Base-by-base conservation (phyloP, 1,140 invertebrate genomes). In the Archegozetes longisetosus region DNA sequence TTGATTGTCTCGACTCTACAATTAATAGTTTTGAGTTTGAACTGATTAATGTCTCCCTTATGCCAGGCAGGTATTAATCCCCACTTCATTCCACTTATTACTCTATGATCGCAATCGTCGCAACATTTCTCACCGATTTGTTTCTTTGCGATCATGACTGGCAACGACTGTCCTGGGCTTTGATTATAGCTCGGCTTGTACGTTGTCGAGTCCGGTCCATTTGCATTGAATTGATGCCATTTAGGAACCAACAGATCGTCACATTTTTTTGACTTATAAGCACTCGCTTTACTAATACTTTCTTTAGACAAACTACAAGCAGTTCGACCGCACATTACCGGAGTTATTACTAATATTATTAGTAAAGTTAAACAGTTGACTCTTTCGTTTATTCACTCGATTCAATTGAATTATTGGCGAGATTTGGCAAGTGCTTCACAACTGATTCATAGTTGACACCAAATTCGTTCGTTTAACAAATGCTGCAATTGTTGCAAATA, bases 1-100 rank as follows among this genome's bases (percentile, higher is more conserved):
- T 85, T 53, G 88, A 86, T 2, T 79, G 88, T 65, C 71, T 74
- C 2, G 69, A 94, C 4, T 71, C 88, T n/a, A 84, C 85, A 66
- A 73, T 77, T 0, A 70, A 94, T 1, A 71, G 83, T 0, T 70
- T 69, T 3, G 78, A 78, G 62, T 73, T 82, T 58, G 77, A 84
- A 0, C 78, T 81, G 65, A 80, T 72, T 0, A 75, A 77, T 46
- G 68, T 89, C 23, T 49, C 76, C 13, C 72, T 79, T 29, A 17
- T 17, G 32, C 32, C 68, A 74, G 13, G 94, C 88, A 87, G 64
- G 74, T 12, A 71, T 71, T n/a, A 74, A 90, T 62, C 73, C 79
- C 6, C 79, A 75, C 63, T 91, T 14, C 32, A 25, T 53, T 2
- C 20, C n/a, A 22, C 9, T 23, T n/a, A 51, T 9, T 9, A 40